Percentiles rank a stretch among this genome's conserved stretches.
phyloP scores from a whole-genome alignment of 2,888 invertebrate species.

The Lepidocyrtoides sp. region DNA sequence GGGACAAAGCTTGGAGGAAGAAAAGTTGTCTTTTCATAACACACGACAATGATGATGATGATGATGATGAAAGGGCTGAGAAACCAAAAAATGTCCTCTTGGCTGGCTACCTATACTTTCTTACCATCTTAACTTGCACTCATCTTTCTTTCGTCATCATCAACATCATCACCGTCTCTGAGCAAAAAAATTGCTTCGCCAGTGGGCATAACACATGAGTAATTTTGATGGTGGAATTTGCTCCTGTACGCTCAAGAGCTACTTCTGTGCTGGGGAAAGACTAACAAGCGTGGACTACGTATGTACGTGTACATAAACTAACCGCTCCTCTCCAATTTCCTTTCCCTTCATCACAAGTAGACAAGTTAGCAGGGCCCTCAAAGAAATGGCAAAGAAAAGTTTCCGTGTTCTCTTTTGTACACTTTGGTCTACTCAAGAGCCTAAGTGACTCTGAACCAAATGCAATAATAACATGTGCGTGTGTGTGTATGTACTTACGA shows the following conservation, averaged over 20 bases:
- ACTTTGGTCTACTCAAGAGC: too few relatives aligned
- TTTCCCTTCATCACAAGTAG: neutral
- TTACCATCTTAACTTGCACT: neutral
- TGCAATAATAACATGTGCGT: neutral
- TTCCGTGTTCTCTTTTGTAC: neutral
- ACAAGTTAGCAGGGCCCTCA: neutral
- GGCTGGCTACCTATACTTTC: slow-evolving; percentile 17
- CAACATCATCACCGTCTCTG: neutral
- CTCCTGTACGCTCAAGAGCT: neutral
- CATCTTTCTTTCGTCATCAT: neutral
- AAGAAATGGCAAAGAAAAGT: neutral
- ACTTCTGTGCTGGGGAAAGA: neutral
- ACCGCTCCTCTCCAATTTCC: slow-evolving; percentile 38
- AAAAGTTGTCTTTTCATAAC: slow-evolving; percentile 3
- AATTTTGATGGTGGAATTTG: slow-evolving; percentile 45
- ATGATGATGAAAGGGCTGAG: slow-evolving; percentile 10
- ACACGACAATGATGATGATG: neutral
- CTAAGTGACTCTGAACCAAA: too few relatives aligned
- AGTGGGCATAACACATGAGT: slow-evolving; percentile 2
- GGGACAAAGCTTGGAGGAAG: neutral
- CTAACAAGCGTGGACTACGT: neutral
- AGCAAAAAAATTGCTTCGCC: neutral
- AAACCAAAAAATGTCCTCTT: neutral
- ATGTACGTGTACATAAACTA: neutral
- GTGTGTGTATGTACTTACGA: neutral